Conservation (phyloP, 2,888 invertebrate species). For the Sarcophaga subvicina region DNA sequence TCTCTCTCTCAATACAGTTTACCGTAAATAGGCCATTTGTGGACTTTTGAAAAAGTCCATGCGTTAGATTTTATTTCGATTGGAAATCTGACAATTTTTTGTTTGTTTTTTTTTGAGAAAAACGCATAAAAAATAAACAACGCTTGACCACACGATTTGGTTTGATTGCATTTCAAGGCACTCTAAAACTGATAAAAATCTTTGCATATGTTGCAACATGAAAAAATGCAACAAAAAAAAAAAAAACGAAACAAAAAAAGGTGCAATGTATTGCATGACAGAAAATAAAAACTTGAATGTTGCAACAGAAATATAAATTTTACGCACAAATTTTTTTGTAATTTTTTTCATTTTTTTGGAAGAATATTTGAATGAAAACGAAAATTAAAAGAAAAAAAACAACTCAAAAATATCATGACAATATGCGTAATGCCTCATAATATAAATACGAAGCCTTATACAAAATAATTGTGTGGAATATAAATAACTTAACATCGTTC, state of each 20-base stretch:
- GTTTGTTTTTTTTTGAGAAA: slow-evolving; percentile 3
- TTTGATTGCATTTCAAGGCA: slow-evolving; percentile 35
- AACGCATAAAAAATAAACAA: slow-evolving; percentile 8
- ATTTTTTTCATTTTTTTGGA: too few relatives aligned
- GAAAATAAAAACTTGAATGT: slow-evolving; percentile 11
- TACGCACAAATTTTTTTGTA: slow-evolving; percentile 26
- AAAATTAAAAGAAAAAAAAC: too few relatives aligned
- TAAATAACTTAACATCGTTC: too few relatives aligned
- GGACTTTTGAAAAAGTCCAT: slow-evolving; percentile 43
- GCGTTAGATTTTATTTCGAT: slow-evolving; percentile 52
- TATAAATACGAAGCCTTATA: too few relatives aligned
- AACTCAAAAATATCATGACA: too few relatives aligned
- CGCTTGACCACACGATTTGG: slow-evolving; percentile 50
- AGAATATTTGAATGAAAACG: too few relatives aligned
- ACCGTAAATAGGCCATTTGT: neutral
- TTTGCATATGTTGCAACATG: slow-evolving; percentile 68
- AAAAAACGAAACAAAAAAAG: too few relatives aligned
- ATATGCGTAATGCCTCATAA: too few relatives aligned
- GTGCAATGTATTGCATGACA: neutral
- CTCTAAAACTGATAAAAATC: slow-evolving; percentile 55
- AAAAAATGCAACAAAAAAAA: neutral
- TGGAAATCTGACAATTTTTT: slow-evolving; percentile 39
- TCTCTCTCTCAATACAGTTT: too few relatives aligned
- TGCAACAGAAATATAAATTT: slow-evolving; percentile 22
- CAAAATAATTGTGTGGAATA: too few relatives aligned